phyloP scores from a whole-genome alignment of 1,140 invertebrate genomes.

The Caenorhabditis elegans region DNA sequence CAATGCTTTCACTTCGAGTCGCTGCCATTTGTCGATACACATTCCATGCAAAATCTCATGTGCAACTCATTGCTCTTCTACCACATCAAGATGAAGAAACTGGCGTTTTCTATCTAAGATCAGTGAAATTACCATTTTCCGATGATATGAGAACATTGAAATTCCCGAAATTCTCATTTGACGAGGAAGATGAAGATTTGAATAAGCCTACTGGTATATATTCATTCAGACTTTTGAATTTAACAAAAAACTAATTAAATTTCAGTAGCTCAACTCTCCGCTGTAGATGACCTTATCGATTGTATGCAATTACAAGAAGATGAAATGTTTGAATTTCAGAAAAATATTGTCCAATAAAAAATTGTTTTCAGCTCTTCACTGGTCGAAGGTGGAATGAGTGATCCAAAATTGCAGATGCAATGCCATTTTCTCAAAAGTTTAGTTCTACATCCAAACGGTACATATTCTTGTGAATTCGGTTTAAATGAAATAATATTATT shows the following conservation, averaged over 20 bases:
- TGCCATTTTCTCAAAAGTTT: neutral
- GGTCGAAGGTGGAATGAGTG: neutral
- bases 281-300: neutral
- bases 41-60: slow-evolving; percentile 3
- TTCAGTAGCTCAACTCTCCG: slow-evolving; percentile 11
- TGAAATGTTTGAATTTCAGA: neutral
- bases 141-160: slow-evolving; percentile 16
- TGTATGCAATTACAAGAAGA: neutral
- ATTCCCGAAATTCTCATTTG: slow-evolving; percentile 9
- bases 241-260: neutral
- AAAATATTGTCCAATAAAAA: too few species aligned
- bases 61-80: neutral
- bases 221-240: too few species aligned
- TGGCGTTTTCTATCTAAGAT: neutral
- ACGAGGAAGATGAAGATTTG: neutral
- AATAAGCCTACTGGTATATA: neutral
- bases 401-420: slow-evolving; percentile 9
- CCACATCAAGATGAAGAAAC: neutral
- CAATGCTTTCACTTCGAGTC: neutral
- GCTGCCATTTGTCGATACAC: neutral
- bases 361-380: neutral
- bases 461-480: too few species aligned
- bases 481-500: neutral
- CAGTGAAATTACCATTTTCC: neutral
- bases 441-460: neutral